Conservation (phyloP, 2,888 invertebrate genomes). For the Hydraecia micacea region DNA sequence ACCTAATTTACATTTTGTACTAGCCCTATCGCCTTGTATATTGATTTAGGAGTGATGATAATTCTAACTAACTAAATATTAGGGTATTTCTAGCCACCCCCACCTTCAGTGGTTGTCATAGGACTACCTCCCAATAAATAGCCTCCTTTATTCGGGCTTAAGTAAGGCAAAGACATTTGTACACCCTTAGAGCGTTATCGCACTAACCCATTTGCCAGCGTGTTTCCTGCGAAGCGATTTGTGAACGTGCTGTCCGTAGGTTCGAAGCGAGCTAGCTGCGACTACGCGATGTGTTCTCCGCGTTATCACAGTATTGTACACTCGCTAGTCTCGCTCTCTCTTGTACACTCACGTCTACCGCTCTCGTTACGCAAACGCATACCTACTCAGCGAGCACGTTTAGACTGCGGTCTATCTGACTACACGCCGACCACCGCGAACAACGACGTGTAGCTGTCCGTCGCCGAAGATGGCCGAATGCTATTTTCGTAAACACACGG, state of each 20-base stretch:
- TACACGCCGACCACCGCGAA: not conserved
- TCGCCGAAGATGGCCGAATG: not conserved
- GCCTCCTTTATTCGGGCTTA: not conserved
- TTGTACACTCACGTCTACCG: not conserved
- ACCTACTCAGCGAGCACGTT: no score
- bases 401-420: no score
- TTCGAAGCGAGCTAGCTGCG: not conserved
- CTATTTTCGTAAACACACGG: not conserved
- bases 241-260: not conserved
- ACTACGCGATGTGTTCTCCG: not conserved
- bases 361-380: not conserved
- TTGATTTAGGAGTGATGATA: not conserved
- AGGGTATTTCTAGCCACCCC: not conserved
- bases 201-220: no score
- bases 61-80: not conserved
- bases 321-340: not conserved
- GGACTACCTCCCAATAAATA: not conserved
- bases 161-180: not conserved
- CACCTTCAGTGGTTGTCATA: not conserved
- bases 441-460: no score
- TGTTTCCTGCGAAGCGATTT: not conserved
- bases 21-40: not conserved
- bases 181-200: not conserved
- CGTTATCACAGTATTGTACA: not conserved
- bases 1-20: not conserved